Percentiles rank a stretch among this genome's conserved stretches.
These are phyloP conservation scores for Bergia sp. DNA, from an alignment of 92 coral and sea anemone genomes.

Conservation along the genomic window DNA sequence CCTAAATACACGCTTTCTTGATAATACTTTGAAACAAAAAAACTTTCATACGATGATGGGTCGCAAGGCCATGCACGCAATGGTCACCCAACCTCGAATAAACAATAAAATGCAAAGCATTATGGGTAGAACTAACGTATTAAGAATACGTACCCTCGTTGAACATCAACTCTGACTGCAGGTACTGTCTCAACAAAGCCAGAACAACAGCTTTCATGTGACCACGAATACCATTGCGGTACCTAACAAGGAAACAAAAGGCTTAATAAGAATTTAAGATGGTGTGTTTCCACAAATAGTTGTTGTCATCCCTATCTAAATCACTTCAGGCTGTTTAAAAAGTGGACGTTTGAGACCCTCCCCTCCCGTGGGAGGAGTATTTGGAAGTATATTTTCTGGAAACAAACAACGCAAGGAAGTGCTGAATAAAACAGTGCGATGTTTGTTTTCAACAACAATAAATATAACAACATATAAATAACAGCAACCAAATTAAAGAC, in stretches of 20 bases:
- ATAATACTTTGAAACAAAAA: no score
- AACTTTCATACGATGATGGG: no score
- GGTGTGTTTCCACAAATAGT: no score
- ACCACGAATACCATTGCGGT: conserved; percentile 97
- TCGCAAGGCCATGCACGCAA: no score
- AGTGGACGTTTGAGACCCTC: neutral
- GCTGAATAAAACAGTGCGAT: neutral
- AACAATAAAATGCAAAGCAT: neutral
- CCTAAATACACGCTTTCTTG: no score
- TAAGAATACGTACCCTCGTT: conserved; percentile 72
- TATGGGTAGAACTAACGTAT: neutral
- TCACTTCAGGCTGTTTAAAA: neutral
- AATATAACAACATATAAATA: no score
- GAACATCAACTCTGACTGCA: conserved; percentile 87
- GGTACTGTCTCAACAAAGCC: conserved; percentile 84
- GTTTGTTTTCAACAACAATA: no score
- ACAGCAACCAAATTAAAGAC: no score
- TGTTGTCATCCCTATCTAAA: neutral
- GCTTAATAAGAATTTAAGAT: no score
- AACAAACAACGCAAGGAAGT: neutral
- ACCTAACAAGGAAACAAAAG: conserved; percentile 51
- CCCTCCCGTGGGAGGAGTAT: neutral
- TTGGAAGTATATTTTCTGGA: neutral
- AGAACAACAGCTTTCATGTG: conserved; percentile 94
- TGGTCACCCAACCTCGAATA: neutral